phyloP scores from a whole-genome alignment of 2,113 vertebrate genomes.

The Bujurquina vittata region DNA sequence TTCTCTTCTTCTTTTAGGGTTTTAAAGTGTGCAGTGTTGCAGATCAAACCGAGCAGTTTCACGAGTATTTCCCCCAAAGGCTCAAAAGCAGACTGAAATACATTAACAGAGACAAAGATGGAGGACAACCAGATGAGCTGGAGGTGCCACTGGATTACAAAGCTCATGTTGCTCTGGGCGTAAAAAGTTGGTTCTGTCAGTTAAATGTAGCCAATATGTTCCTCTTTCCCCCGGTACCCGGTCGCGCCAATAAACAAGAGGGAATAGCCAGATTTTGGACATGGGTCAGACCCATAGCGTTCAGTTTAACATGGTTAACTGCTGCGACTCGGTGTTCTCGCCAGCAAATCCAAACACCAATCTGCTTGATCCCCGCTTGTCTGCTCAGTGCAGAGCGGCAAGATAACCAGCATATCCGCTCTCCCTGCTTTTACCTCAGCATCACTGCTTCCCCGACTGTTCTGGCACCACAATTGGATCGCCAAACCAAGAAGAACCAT shows the following conservation, averaged over 20 bases:
- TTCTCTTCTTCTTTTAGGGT: not conserved
- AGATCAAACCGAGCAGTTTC: not conserved
- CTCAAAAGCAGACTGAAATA: not conserved
- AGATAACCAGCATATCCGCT: constrained; percentile 16
- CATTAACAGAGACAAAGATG: not conserved
- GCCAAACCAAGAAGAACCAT: constrained; percentile 11
- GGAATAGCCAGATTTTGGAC: not conserved
- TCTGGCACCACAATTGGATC: constrained; percentile 48
- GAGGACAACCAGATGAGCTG: not conserved
- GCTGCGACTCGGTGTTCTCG: constrained; percentile 14
- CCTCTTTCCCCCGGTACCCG: not conserved
- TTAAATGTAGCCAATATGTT: not conserved
- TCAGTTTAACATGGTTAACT: not conserved
- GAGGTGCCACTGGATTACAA: not conserved
- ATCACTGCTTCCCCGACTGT: constrained; percentile 45
- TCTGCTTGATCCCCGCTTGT: constrained; percentile 29
- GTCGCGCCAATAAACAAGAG: not conserved
- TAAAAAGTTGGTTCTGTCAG: not conserved
- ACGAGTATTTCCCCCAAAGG: not conserved
- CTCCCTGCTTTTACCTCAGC: constrained; percentile 49
- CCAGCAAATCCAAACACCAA: constrained; percentile 36
- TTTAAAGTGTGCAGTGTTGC: no score
- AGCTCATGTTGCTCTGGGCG: not conserved
- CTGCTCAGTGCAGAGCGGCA: constrained; percentile 22
- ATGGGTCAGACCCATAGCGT: not conserved